These are phyloP conservation scores for Poecilia gillii DNA, from an alignment of 2,797 vertebrate genomes.

Conservation along the genomic window DNA sequence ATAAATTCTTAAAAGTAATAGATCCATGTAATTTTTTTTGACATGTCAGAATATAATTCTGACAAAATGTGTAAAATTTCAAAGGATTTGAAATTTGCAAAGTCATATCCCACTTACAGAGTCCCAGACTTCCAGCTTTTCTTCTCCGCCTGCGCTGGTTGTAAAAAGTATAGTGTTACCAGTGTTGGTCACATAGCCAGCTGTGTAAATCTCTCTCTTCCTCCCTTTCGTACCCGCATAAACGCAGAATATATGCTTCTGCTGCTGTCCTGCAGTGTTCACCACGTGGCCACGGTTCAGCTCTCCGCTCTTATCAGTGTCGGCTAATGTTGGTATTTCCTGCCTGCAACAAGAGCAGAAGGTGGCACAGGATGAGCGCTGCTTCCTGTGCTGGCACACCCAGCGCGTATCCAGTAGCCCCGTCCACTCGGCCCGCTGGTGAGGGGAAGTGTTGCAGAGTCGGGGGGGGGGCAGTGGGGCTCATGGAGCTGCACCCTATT, in stretches of 20 bases:
- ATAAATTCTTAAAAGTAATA: not conserved
- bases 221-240: constrained; percentile 23
- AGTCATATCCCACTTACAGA: not conserved
- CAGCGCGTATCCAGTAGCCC: constrained; percentile 55
- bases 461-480: too few relatives aligned
- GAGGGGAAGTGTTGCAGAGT: constrained; percentile 24
- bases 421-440: constrained; percentile 20
- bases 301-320: constrained; percentile 75
- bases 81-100: not conserved
- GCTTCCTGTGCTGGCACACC: constrained; percentile 81
- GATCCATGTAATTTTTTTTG: not conserved
- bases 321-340: constrained; percentile 81
- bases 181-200: not conserved
- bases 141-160: not conserved
- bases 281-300: constrained; percentile 55
- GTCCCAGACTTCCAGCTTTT: not conserved
- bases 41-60: not conserved
- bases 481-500: constrained; percentile 6
- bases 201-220: not conserved
- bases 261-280: constrained; percentile 51
- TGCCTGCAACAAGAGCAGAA: constrained; percentile 68
- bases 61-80: not conserved
- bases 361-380: constrained; percentile 81
- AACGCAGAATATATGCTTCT: constrained; percentile 29
- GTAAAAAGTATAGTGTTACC: not conserved